Base-by-base conservation (phyloP, 2,797 vertebrate genomes). In the Gymnoscopelus braueri region DNA sequence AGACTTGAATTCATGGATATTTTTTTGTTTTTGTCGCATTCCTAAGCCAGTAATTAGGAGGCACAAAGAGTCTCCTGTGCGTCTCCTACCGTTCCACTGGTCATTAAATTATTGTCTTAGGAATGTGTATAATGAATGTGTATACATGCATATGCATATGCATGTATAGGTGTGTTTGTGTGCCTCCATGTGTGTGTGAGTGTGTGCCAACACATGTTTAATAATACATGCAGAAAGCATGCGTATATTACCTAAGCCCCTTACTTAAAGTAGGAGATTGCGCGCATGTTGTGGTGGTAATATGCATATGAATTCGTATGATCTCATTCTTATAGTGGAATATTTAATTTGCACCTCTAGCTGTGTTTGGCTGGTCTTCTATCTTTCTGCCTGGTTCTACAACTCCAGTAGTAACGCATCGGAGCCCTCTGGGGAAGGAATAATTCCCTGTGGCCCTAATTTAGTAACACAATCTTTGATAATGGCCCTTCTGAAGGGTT, bases 401-500 rank as follows among this genome's bases (percentile, higher is more conserved):
- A 69, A 83, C 80, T 83, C 72, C 75, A 66, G 7, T 19, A 47
- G 58, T 74, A 65, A 60, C 14, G 3, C 50, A 75, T 79, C 53
- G 44, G 57, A 59, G 32, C 58, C 69, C 51, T 57, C 14, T 35
- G 24, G 15, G 24, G 49, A 15, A 60, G 15, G 8, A 55, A 47
- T 13, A 26, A 49, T 14, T 74, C 72, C 68, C 26, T 0, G 4
- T 3, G 29, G 72, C 61, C 48, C 50, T 71, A 75, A 84, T 82
- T 72, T 71, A 78, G 72, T 12, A 76, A 68, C 60, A 65, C 66
- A 77, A 65, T 80, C 60, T 81, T 71, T 65, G 57, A 67, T 82
- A 67, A 81, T 54, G 70, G 71, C 75, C 64, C 58, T 79, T 67
- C 61, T 79, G 75, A 76, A 82, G 71, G 57, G 13, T 62, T 29